These are phyloP conservation scores for Cavia aperea DNA, from an alignment of 2,113 vertebrate species.

Conservation along the genomic window DNA sequence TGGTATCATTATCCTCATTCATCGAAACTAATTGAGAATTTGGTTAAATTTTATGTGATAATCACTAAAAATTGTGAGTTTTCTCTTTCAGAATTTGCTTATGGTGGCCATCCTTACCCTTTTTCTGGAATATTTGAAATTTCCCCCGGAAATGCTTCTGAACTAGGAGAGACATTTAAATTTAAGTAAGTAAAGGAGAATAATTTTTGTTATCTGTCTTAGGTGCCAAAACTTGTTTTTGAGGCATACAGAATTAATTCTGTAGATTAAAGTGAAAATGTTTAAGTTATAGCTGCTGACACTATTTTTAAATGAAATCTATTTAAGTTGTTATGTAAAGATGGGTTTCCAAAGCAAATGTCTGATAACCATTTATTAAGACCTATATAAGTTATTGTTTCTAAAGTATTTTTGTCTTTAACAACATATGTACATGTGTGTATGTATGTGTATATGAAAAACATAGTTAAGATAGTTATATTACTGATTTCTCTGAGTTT, in stretches of 20 bases:
- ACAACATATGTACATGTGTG: too few relatives aligned
- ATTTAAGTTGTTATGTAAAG: not conserved
- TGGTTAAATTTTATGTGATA: constrained; percentile 44
- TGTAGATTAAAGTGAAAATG: constrained; percentile 25
- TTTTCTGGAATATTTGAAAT: constrained; percentile 99
- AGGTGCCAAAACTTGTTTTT: constrained; percentile 47
- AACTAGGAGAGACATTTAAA: constrained; percentile 98
- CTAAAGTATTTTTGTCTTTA: not conserved
- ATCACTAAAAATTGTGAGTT: constrained; percentile 69
- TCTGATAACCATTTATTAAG: not conserved
- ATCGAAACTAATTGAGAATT: constrained; percentile 47
- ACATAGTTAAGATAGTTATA: too few relatives aligned
- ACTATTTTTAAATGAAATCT: constrained; percentile 29
- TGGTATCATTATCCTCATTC: constrained; percentile 27
- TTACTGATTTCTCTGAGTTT: too few relatives aligned
- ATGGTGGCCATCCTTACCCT: constrained; percentile 97
- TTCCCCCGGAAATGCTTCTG: constrained; percentile 93
- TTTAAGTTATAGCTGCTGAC: constrained; percentile 22
- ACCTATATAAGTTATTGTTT: not conserved
- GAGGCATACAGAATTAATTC: constrained; percentile 22
- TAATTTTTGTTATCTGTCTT: constrained; percentile 57
- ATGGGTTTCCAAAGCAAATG: not conserved
- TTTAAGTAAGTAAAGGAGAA: constrained; percentile 90
- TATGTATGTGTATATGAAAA: too few relatives aligned
- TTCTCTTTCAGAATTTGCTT: constrained; percentile 93